Base-by-base conservation (phyloP, 1,140 invertebrate species). In the Lysiphlebus fabarum region DNA sequence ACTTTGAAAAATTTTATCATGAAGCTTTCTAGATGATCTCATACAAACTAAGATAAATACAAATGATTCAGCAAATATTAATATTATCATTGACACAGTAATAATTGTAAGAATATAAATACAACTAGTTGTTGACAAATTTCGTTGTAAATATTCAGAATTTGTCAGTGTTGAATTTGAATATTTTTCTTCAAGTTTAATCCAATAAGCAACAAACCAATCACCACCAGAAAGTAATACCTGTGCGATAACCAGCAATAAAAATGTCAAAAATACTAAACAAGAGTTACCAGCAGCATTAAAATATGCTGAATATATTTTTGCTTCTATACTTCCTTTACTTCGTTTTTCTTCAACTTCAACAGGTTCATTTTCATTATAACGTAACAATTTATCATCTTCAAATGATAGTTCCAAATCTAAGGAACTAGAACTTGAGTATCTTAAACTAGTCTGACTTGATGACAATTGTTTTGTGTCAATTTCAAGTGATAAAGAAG, bases 1-100 rank as follows among this genome's bases (percentile, higher is more conserved):
- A 49, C 87, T 87, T 9, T 79, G 74, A 68, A 96, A 96, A 87
- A 96, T 94, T 7, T 74, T 79, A 68, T 95, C 89, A 69, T 97
- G 94, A 3, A 79, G 56, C 11, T 79, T 86, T 50, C 86, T 84
- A 0, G 93, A 94, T 6, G 92, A 87, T 38, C 82, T 79, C 80
- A 93, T 88, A 56, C 91, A 92, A 63, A 91, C 84, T 65, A 82
- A 78, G 63, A 93, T 92, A 73, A 94, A 95, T 5, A 83, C 70
- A 38, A 87, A 82, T 1, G 88, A 90, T 55, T 89, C 77, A 0
- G 83, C 62, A 0, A 87, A 65, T 5, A 86, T 85, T 0, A 86
- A 59, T 1, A 85, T 11, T 7, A 87, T 79, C 9, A 84, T 84
- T 3, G 79, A 70, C 4, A 82, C 58, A 11, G 83, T 86, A 8